These are phyloP conservation scores for Limnephilus lunatus DNA, from an alignment of 2,888 invertebrate species.

Conservation along the genomic window DNA sequence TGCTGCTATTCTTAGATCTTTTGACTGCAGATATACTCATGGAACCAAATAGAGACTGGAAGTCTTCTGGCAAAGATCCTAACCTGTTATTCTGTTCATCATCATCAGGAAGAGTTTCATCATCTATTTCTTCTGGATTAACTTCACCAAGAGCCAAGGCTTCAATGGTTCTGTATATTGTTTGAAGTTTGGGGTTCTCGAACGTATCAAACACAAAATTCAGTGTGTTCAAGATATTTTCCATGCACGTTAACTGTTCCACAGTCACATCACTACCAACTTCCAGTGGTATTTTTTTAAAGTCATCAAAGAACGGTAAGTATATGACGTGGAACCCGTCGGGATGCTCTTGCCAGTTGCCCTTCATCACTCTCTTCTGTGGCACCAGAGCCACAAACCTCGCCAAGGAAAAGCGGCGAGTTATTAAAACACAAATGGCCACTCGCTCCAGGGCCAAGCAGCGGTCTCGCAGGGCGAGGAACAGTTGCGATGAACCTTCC, in stretches of 20 bases:
- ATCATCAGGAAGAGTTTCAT: conserved; percentile 74
- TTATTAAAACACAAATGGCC: conserved; percentile 81
- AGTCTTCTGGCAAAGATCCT: conserved; percentile 71
- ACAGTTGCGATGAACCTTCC: conserved; percentile 82
- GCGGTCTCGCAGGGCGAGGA: conserved; percentile 82
- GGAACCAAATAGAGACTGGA: conserved; percentile 74
- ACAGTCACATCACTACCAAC: conserved; percentile 71
- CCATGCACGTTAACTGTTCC: conserved; percentile 78
- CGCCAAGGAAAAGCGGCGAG: conserved; percentile 78
- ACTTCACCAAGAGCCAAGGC: conserved; percentile 81
- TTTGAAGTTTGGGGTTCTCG: conserved; percentile 82
- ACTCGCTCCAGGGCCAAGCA: conserved; percentile 80
- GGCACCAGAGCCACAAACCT: conserved; percentile 78
- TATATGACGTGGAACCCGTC: conserved; percentile 85
- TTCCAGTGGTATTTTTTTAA: conserved; percentile 73
- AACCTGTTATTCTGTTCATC: conserved; percentile 67
- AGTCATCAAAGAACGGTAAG: conserved; percentile 83
- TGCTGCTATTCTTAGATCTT: conserved; percentile 67
- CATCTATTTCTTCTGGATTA: conserved; percentile 75
- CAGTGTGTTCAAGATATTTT: conserved; percentile 78
- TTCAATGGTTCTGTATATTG: conserved; percentile 81
- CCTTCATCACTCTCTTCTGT: conserved; percentile 74
- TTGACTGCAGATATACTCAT: conserved; percentile 70
- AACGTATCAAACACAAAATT: conserved; percentile 80
- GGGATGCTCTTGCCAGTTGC: conserved; percentile 75